Evolutionary conservation across 1,140 invertebrate genomes (phyloP).

Genomic region (Eufriesea mexicana): DNA sequence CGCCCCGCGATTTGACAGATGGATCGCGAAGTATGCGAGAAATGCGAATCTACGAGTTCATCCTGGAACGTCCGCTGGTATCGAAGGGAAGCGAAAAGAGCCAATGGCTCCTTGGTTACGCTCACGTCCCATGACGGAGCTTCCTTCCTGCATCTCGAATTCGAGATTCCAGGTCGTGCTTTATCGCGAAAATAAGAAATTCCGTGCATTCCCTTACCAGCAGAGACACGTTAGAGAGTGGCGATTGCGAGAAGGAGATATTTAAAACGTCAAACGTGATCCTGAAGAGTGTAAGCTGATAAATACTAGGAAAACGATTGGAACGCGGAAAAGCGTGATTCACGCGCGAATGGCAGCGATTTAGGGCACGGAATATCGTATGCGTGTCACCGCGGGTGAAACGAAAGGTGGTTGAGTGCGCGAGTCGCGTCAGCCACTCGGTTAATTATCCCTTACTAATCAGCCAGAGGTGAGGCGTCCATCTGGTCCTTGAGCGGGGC

Average conservation of each 20-base stretch:
- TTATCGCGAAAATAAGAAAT: too few relatives aligned
- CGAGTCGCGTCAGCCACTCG: constrained; percentile 43
- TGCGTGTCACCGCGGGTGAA: neutral
- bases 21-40: constrained; percentile 19
- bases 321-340: neutral
- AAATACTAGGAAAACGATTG: too few relatives aligned
- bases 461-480: constrained; percentile 58
- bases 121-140: neutral
- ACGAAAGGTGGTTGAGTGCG: constrained; percentile 42
- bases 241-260: too few relatives aligned
- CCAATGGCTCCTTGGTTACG: neutral
- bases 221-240: too few relatives aligned
- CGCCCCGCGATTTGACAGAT: neutral
- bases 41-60: neutral
- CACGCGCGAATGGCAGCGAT: neutral
- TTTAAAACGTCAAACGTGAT: neutral
- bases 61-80: neutral
- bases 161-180: neutral
- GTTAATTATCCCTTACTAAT: constrained; percentile 68
- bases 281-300: too few relatives aligned
- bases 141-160: neutral
- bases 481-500: constrained; percentile 57
- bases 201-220: too few relatives aligned
- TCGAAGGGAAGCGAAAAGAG: neutral
- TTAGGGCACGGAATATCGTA: neutral